A percentile compares a stretch with the other conserved stretches of the same genome.
phyloP scores from a whole-genome alignment of 2,113 vertebrate species.

The Dipodomys ordii region DNA sequence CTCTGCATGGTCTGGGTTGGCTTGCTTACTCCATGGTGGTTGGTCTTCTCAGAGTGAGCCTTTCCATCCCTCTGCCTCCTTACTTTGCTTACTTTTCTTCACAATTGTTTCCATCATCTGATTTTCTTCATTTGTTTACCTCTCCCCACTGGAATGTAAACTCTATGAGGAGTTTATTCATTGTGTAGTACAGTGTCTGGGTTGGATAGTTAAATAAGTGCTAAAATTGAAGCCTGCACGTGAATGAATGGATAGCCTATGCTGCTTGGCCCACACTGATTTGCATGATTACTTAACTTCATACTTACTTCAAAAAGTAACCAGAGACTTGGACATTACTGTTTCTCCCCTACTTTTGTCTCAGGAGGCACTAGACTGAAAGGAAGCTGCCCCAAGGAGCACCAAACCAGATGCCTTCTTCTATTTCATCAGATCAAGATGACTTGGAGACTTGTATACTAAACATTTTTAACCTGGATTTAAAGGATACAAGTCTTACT shows the following conservation, averaged over 20 bases:
- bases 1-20: neutral
- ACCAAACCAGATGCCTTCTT: constrained; percentile 78
- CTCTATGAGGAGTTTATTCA: neutral
- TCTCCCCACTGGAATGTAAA: constrained; percentile 19
- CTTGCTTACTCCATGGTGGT: neutral
- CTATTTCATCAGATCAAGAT: constrained; percentile 53
- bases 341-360: constrained; percentile 53
- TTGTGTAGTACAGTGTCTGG: neutral
- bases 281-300: constrained; percentile 21
- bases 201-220: neutral
- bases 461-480: constrained; percentile 85
- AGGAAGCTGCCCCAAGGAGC: constrained; percentile 29
- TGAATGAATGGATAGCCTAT: neutral
- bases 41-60: neutral
- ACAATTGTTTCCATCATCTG: too few relatives aligned
- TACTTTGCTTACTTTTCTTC: constrained; percentile 12
- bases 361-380: constrained; percentile 38
- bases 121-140: neutral
- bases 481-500: constrained; percentile 80
- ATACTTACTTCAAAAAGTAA: constrained; percentile 27
- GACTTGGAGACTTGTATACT: constrained; percentile 71
- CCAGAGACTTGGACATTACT: neutral
- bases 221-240: neutral
- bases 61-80: neutral
- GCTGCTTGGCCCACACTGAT: neutral